Base-by-base conservation (phyloP, 2,113 vertebrate species). In the Phyllostomus discolor region DNA sequence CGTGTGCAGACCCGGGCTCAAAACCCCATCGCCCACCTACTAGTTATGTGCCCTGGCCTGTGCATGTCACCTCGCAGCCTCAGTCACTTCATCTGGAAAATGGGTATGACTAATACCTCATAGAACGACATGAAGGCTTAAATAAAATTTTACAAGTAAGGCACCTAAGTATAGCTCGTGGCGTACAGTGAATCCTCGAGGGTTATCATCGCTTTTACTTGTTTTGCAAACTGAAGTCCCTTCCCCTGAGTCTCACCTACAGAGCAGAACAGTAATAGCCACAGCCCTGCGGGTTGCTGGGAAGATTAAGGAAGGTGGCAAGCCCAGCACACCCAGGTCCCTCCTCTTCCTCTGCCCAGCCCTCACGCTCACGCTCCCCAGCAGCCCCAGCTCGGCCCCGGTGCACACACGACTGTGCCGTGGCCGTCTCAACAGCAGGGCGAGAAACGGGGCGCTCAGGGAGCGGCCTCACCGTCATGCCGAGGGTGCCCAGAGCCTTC, bases 401-500 rank as follows among this genome's bases (percentile, higher is more conserved):
- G 52, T 35, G 82, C 54, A 67, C 17, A 26, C 10, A 15, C 2
- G 33, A 14, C 52, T 19, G n/a, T 10, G 35, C 64, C 54, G 43
- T 0, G 15, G 72, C 64, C 50, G 10, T 12, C 24, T 52, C 54
- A 50, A 46, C 16, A 59, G 26, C 4, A 28, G 16, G 41, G 16
- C 22, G 33, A 79, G 62, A 38, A 20, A 0, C 2, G 3, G 22
- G 72, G 43, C 17, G 4, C 11, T 16, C 0, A 1, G 11, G 33
- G 10, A 3, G 22, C 33, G 8, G 43, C 33, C 2, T 97, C 98
- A 99, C 99, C 98, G 99, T 99, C 99, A 99, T 99, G 95, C 99
- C 99, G 96, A 99, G 98, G 0, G 99, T 99, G 95, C 99, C 99
- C 97, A 99, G 97, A 28, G 99, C 99, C 97, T 99, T 99, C 98